Evolutionary conservation across 2,888 invertebrate species (phyloP).

Genomic region (Empis stercorea): DNA sequence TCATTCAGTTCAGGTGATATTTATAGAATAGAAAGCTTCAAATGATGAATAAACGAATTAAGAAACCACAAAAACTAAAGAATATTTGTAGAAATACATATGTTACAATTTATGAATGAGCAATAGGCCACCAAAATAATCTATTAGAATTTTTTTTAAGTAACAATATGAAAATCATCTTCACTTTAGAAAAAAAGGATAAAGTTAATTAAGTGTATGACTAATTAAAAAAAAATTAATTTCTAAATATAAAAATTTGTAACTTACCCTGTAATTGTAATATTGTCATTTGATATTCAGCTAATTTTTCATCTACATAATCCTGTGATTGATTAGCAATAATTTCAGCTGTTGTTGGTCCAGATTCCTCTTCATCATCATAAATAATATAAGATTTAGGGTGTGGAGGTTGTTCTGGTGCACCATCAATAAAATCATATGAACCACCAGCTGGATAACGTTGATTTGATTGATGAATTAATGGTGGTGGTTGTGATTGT

Average conservation of each 20-base stretch:
- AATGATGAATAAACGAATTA: no score
- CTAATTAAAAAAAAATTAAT: background rate
- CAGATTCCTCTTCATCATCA: conserved; percentile 60
- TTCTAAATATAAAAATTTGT: background rate
- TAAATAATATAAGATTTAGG: conserved; percentile 45
- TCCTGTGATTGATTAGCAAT: conserved; percentile 90
- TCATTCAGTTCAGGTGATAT: no score
- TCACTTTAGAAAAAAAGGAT: no score
- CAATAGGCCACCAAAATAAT: no score
- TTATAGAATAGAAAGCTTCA: no score
- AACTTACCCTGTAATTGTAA: conserved; percentile 76
- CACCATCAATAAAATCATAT: conserved; percentile 44
- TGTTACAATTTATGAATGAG: no score
- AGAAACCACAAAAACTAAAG: no score
- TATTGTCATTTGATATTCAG: conserved; percentile 87
- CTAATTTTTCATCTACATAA: conserved; percentile 85
- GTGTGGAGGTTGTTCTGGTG: conserved; percentile 61
- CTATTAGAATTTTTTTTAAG: no score
- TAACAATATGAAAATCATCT: no score
- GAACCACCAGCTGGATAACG: conserved; percentile 21
- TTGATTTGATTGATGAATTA: conserved; percentile 27
- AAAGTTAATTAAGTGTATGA: no score
- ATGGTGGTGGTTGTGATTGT: conserved; percentile 25
- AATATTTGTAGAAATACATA: no score
- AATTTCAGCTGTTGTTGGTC: conserved; percentile 81